Conservation (phyloP, 2,113 vertebrate genomes). For the Rynchops niger region DNA sequence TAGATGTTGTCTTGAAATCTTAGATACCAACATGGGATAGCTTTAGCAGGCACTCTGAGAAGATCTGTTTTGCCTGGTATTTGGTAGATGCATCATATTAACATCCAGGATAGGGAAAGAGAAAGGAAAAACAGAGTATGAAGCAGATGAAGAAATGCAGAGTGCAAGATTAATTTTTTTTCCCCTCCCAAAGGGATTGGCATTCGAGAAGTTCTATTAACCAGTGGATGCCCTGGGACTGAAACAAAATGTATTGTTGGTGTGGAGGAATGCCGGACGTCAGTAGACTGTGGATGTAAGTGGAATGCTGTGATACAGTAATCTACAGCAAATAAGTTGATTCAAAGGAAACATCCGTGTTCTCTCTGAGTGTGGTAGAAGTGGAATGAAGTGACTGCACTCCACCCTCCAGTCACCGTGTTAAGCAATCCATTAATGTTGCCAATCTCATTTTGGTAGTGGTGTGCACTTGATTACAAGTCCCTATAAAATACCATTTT, state of each 20-base stretch:
- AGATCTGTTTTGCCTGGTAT: neutral
- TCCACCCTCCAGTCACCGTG: neutral
- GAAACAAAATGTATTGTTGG: slow-evolving; percentile 64
- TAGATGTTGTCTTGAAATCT: neutral
- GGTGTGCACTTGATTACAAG: neutral
- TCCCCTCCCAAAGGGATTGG: slow-evolving; percentile 44
- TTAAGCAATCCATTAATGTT: slow-evolving; percentile 9
- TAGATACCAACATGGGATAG: neutral
- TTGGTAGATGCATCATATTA: neutral
- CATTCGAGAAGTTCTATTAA: slow-evolving; percentile 70
- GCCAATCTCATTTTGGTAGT: neutral
- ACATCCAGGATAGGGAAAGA: neutral
- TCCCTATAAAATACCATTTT: neutral
- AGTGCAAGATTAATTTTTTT: neutral
- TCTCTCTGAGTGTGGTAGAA: neutral
- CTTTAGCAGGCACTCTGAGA: neutral
- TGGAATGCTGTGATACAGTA: neutral
- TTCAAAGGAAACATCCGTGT: neutral
- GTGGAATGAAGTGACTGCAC: neutral
- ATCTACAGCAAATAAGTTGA: neutral
- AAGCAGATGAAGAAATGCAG: neutral
- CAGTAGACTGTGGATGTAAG: slow-evolving; percentile 64
- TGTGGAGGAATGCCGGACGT: slow-evolving; percentile 54
- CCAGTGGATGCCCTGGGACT: slow-evolving; percentile 59
- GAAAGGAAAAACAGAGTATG: neutral